Percentiles rank a stretch among this genome's conserved stretches.
Evolutionary conservation across 2,113 vertebrate species (phyloP).

Genomic region (Anolis carolinensis): DNA sequence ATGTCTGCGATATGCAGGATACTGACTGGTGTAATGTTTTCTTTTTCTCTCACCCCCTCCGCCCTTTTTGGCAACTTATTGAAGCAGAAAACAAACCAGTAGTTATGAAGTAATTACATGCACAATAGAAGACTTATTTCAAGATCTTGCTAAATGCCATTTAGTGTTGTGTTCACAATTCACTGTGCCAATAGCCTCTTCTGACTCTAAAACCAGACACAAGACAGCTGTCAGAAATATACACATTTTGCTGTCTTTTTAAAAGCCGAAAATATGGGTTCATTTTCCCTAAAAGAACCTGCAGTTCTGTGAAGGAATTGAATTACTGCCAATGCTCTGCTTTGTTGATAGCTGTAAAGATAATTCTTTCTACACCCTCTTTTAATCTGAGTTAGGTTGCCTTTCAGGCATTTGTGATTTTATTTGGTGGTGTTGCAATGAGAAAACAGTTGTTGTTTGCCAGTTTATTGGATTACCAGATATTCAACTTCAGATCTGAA

Average conservation of each 20-base stretch:
- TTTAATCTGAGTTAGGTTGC: slow-evolving; percentile 57
- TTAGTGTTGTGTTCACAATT: neutral
- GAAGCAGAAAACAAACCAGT: neutral
- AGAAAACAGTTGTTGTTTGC: neutral
- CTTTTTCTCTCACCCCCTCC: neutral
- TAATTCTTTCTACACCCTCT: slow-evolving; percentile 59
- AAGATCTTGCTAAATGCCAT: neutral
- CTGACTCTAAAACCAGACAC: neutral
- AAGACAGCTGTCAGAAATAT: slow-evolving; percentile 11
- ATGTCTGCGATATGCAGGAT: neutral
- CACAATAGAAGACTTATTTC: neutral
- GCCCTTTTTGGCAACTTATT: neutral
- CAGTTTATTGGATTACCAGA: neutral
- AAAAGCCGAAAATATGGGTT: slow-evolving; percentile 22
- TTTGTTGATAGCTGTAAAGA: slow-evolving; percentile 61
- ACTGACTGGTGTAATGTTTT: neutral
- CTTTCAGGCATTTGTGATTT: slow-evolving; percentile 54
- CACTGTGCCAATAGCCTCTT: neutral
- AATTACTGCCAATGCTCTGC: slow-evolving; percentile 49
- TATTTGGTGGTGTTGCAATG: slow-evolving; percentile 53
- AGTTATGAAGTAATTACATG: neutral
- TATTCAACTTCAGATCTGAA: slow-evolving; percentile 22
- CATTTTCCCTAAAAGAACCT: slow-evolving; percentile 43
- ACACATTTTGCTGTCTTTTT: slow-evolving; percentile 6
- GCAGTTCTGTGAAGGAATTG: slow-evolving; percentile 49